Base-by-base conservation (phyloP, 92 coral and sea anemone genomes). In the Palythoa grandis region DNA sequence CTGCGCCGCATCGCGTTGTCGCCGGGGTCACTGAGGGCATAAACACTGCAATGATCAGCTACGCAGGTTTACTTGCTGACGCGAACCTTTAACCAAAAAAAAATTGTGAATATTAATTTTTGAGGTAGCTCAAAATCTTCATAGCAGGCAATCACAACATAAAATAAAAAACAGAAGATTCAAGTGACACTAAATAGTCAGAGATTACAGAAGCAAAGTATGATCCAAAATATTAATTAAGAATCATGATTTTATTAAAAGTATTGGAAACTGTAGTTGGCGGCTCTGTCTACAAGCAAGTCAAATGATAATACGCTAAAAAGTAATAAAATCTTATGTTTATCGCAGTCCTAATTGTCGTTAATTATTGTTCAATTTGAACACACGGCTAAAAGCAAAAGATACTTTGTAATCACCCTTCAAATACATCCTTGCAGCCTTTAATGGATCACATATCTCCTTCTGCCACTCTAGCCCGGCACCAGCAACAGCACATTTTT, bases 321-420 rank as follows among this genome's bases (percentile, higher is more conserved):
- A n/a, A n/a, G n/a, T n/a, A n/a, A n/a, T 65, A 17, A 54, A 54
- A 65, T 65, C 17, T 17, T 17, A 65, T 6, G 15, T 57, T 57
- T 57, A 15, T 57, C n/a, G 17, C 65, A 58, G 65, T 58, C 20
- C 11, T 58, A 19, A 15, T 1, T 58, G 12, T 11, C 12, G 17
- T 57, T 13, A 4, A 17, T 57, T 57, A 13, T 57, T 58, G 65
- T 15, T 15, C 65, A 58, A 58, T 29, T 29, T 29, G 1, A 29
- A 29, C 35, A 11, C 65, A 11, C 19, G 6, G 6, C 9, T 5
- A 43, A 43, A 43, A 11, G 1, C 20, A 58, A 58, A 58, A 39
- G 52, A 24, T 82, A 82, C 90, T 86, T 87, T 73, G 70, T 73
- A 87, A 23, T 79, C 90, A 15, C 86, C 86, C 83, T 87, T 79